Evolutionary conservation across 2,888 invertebrate genomes (phyloP).

Genomic region (Amphipyra berbera): DNA sequence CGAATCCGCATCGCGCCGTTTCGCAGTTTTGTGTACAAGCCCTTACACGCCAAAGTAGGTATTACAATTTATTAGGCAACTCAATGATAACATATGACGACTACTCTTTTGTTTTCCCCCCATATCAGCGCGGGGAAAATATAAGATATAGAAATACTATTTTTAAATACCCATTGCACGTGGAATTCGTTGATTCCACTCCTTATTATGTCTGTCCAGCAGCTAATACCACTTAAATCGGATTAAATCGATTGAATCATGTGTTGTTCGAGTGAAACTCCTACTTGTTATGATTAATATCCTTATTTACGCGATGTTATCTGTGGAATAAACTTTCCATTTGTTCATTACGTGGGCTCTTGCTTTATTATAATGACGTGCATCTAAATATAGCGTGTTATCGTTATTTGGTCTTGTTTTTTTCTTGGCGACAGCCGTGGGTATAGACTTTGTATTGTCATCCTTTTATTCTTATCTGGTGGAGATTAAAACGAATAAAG

Average conservation of each 20-base stretch:
- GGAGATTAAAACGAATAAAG: neutral
- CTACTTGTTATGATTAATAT: conserved; percentile 60
- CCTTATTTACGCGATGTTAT: conserved; percentile 65
- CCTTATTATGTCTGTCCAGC: conserved; percentile 14
- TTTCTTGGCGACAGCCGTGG: conserved; percentile 11
- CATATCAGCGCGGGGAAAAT: no score
- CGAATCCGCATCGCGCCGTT: no score
- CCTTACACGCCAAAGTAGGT: no score
- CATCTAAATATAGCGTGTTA: conserved; percentile 44
- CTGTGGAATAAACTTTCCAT: conserved; percentile 71
- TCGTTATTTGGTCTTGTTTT: conserved; percentile 29
- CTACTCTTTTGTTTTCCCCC: no score
- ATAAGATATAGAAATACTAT: no score
- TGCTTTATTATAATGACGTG: conserved; percentile 44
- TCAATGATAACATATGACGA: no score
- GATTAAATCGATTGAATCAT: conserved; percentile 46
- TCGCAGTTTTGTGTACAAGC: no score
- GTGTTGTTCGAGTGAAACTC: conserved; percentile 40
- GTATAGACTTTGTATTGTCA: neutral
- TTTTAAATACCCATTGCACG: no score
- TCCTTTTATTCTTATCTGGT: neutral
- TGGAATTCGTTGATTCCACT: neutral
- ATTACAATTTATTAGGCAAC: no score
- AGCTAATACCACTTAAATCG: conserved; percentile 26
- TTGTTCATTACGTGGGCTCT: conserved; percentile 38